These are phyloP conservation scores for Mormyrops attenuatus DNA, from an alignment of 2,797 vertebrate genomes.

Conservation along the genomic window DNA sequence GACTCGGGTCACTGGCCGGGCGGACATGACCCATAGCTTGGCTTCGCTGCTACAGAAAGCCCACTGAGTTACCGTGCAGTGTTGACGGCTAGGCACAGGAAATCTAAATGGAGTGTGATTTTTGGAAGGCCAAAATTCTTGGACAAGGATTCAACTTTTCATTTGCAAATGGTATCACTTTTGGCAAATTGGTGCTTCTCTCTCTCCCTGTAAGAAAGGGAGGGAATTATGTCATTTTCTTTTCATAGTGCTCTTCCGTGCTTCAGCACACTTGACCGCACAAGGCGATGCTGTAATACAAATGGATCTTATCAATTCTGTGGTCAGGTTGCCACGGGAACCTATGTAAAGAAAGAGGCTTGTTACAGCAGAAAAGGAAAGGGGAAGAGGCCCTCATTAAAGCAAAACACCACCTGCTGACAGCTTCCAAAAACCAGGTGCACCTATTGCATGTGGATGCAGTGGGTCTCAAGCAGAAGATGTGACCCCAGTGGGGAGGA, in stretches of 20 bases:
- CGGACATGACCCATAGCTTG: constrained; percentile 22
- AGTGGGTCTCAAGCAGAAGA: neutral
- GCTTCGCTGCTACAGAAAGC: constrained; percentile 7
- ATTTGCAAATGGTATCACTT: constrained; percentile 40
- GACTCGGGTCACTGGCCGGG: constrained; percentile 8
- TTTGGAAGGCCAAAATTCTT: constrained; percentile 39
- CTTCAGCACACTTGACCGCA: constrained; percentile 34
- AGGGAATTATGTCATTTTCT: constrained; percentile 45
- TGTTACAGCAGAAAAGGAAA: constrained; percentile 31
- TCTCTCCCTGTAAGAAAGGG: constrained; percentile 29
- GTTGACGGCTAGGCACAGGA: constrained; percentile 45
- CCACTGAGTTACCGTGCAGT: constrained; percentile 29
- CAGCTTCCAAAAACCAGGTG: constrained; percentile 8
- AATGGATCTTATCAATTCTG: constrained; percentile 31
- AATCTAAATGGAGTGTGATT: constrained; percentile 52
- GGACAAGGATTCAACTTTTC: constrained; percentile 23
- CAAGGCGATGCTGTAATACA: constrained; percentile 31
- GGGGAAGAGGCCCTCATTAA: neutral
- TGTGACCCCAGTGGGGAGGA: neutral
- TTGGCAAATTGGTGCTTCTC: constrained; percentile 41
- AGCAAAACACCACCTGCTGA: constrained; percentile 1
- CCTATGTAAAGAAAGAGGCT: constrained; percentile 20
- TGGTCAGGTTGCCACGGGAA: constrained; percentile 34
- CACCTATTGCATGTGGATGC: neutral
- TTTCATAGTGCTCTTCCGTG: constrained; percentile 34